Evolutionary conservation across 2,888 invertebrate species (phyloP).

Genomic region (Patella caerulea): DNA sequence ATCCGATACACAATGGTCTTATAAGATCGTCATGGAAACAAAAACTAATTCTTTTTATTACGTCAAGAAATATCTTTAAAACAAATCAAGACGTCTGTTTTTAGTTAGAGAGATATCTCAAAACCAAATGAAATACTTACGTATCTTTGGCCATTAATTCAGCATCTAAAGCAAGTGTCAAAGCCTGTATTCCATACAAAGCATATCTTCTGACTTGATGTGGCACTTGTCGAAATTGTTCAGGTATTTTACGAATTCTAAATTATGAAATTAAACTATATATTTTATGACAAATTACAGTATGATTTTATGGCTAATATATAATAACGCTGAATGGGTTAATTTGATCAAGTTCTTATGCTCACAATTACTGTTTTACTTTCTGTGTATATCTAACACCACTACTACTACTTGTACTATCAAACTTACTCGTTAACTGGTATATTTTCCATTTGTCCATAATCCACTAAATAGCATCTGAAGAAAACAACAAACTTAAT

Average conservation of each 20-base stretch:
- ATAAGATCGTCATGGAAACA: no score
- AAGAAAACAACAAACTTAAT: slow-evolving; percentile 22
- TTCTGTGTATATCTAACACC: background rate
- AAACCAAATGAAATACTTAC: slow-evolving; percentile 27
- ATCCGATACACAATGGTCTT: no score
- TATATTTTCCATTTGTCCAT: slow-evolving; percentile 39
- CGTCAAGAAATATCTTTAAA: no score
- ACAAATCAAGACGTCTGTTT: no score
- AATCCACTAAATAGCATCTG: slow-evolving; percentile 50
- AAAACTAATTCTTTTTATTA: no score
- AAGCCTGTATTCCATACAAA: slow-evolving; percentile 51
- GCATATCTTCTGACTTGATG: slow-evolving; percentile 45
- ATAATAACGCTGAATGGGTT: background rate
- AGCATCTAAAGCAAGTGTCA: slow-evolving; percentile 45
- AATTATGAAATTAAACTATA: slow-evolving; percentile 9
- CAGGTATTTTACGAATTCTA: slow-evolving; percentile 49
- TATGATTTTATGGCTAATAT: no score
- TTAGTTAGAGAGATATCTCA: no score
- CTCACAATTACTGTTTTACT: background rate
- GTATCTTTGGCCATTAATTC: slow-evolving; percentile 32
- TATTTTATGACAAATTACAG: background rate
- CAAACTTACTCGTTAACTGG: slow-evolving; percentile 39
- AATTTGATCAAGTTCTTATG: background rate
- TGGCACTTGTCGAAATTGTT: slow-evolving; percentile 40
- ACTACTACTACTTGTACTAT: background rate